phyloP scores from a whole-genome alignment of 2,888 invertebrate species.

The Spisula subtruncata region DNA sequence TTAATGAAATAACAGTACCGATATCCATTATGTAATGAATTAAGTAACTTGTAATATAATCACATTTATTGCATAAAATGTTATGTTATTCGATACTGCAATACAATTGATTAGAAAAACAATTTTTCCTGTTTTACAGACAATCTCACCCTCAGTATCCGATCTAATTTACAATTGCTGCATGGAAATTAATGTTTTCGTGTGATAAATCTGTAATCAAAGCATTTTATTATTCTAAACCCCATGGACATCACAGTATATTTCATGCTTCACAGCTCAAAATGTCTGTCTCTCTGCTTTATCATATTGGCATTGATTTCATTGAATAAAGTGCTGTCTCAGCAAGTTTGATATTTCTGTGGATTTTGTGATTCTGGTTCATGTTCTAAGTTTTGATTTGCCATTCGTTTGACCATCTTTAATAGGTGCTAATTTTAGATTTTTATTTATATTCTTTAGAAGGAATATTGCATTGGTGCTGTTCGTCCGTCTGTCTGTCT shows the following conservation, averaged over 20 bases:
- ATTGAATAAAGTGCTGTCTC: neutral
- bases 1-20: too few relatives aligned
- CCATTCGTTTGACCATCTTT: neutral
- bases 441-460: neutral
- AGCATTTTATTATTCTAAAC: constrained; percentile 16
- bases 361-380: neutral
- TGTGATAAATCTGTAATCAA: neutral
- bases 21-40: too few relatives aligned
- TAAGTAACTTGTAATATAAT: too few relatives aligned
- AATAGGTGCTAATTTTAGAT: neutral
- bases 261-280: neutral
- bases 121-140: too few relatives aligned
- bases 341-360: neutral
- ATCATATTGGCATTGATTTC: neutral
- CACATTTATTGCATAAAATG: too few relatives aligned
- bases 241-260: neutral
- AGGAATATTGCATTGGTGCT: too few relatives aligned
- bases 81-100: too few relatives aligned
- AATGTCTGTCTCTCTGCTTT: neutral
- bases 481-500: too few relatives aligned
- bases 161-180: neutral
- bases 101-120: too few relatives aligned
- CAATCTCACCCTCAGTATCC: too few relatives aligned
- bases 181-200: neutral
- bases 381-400: neutral